These are phyloP conservation scores for Drosophila arawakana DNA, from an alignment of 1,140 invertebrate genomes.

Conservation along the genomic window DNA sequence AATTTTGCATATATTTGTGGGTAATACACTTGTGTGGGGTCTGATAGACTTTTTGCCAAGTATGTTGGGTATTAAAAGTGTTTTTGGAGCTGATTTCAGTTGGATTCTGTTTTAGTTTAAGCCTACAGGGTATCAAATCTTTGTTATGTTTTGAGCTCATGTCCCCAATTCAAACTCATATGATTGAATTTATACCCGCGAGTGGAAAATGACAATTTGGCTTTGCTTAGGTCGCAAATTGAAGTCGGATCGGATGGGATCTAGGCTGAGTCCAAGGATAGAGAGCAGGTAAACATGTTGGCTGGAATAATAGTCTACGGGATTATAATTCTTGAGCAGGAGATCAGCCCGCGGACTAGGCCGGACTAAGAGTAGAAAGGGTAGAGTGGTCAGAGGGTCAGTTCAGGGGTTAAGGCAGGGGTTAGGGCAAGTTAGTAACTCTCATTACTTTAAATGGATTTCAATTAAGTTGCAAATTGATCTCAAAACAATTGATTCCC, in stretches of 20 bases:
- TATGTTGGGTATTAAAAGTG: too few species aligned
- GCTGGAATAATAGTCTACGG: constrained; percentile 8
- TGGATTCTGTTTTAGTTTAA: too few species aligned
- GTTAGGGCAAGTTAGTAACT: constrained; percentile 77
- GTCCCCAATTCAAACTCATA: background rate
- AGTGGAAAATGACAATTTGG: constrained; percentile 64
- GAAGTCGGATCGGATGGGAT: constrained; percentile 26
- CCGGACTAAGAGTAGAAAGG: constrained; percentile 26
- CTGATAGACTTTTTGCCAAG: too few species aligned
- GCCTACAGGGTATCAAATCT: background rate
- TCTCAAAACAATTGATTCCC: constrained; percentile 81
- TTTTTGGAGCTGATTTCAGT: too few species aligned
- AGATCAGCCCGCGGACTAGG: constrained; percentile 54
- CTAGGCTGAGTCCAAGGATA: background rate
- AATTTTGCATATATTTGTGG: constrained; percentile 35
- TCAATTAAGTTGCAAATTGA: constrained; percentile 84
- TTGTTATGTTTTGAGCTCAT: background rate
- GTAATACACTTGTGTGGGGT: background rate
- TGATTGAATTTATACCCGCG: constrained; percentile 11
- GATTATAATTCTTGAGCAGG: constrained; percentile 77
- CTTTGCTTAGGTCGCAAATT: constrained; percentile 63
- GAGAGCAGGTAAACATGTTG: constrained; percentile 43
- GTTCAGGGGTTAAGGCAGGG: constrained; percentile 25
- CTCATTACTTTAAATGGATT: constrained; percentile 84
- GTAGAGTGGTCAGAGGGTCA: constrained; percentile 23